Evolutionary conservation across 2,888 invertebrate species (phyloP).

Genomic region (Lithophane socia): DNA sequence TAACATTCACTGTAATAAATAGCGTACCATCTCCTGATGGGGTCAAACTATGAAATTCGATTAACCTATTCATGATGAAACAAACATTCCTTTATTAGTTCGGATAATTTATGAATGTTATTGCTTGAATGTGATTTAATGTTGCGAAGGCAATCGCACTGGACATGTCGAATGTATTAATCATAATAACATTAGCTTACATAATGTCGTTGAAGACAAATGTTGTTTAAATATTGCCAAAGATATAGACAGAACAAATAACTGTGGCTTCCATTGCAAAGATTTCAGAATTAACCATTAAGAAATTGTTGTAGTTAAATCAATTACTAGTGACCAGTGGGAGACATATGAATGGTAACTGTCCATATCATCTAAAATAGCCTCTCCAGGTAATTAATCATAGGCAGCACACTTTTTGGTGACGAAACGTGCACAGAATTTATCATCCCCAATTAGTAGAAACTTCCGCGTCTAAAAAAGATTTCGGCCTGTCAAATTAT

Average conservation of each 20-base stretch:
- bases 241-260: constrained; percentile 41
- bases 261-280: constrained; percentile 24
- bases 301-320: constrained; percentile 52
- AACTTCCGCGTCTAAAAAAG: constrained; percentile 82
- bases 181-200: constrained; percentile 59
- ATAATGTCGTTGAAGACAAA: constrained; percentile 57
- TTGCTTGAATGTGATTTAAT: constrained; percentile 61
- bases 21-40: constrained; percentile 73
- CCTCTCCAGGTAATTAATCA: constrained; percentile 58
- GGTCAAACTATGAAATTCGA: constrained; percentile 80
- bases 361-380: constrained; percentile 52
- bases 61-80: constrained; percentile 77
- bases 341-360: constrained; percentile 53
- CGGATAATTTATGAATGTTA: constrained; percentile 70
- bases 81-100: constrained; percentile 72
- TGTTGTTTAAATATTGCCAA: constrained; percentile 54
- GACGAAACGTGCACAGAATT: constrained; percentile 76
- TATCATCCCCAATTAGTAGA: constrained; percentile 83
- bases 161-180: constrained; percentile 61
- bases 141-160: constrained; percentile 53
- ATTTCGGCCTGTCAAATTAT: constrained; percentile 73
- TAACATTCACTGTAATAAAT: constrained; percentile 77
- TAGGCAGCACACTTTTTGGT: constrained; percentile 62
- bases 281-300: constrained; percentile 43
- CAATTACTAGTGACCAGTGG: constrained; percentile 49